Percentiles rank a stretch among this genome's conserved stretches.
Conservation (phyloP, 2,797 vertebrate species). For the Hippoglossus hippoglossus region DNA sequence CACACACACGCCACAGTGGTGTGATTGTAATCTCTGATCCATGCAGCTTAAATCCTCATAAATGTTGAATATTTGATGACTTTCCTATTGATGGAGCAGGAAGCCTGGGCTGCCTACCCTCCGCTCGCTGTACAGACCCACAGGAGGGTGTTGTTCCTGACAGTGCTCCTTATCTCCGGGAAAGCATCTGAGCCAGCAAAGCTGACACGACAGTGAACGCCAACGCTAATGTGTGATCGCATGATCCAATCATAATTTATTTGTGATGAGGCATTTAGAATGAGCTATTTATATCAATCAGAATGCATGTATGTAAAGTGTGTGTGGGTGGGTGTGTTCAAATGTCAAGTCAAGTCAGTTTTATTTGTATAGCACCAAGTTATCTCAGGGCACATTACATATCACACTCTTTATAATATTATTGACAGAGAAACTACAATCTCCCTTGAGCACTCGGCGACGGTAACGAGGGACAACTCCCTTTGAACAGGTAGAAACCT, state of each 20-base stretch:
- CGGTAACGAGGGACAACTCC: background rate
- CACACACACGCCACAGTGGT: conserved; percentile 36
- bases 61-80: conserved; percentile 82
- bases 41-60: conserved; percentile 71
- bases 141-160: conserved; percentile 58
- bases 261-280: conserved; percentile 28
- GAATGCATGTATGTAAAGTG: background rate
- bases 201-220: conserved; percentile 36
- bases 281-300: conserved; percentile 36
- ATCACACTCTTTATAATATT: background rate
- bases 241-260: conserved; percentile 37
- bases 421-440: background rate
- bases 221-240: conserved; percentile 26
- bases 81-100: conserved; percentile 78
- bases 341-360: background rate
- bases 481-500: background rate
- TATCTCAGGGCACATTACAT: background rate
- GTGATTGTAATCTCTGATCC: conserved; percentile 67
- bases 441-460: background rate
- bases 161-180: conserved; percentile 44
- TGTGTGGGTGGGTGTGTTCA: conserved; percentile 14
- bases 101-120: conserved; percentile 71
- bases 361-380: background rate
- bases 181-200: conserved; percentile 60
- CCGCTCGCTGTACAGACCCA: conserved; percentile 38